Percentiles rank a stretch among this genome's conserved stretches.
Evolutionary conservation across 2,888 invertebrate genomes (phyloP).

Genomic region (Erebia ligea): DNA sequence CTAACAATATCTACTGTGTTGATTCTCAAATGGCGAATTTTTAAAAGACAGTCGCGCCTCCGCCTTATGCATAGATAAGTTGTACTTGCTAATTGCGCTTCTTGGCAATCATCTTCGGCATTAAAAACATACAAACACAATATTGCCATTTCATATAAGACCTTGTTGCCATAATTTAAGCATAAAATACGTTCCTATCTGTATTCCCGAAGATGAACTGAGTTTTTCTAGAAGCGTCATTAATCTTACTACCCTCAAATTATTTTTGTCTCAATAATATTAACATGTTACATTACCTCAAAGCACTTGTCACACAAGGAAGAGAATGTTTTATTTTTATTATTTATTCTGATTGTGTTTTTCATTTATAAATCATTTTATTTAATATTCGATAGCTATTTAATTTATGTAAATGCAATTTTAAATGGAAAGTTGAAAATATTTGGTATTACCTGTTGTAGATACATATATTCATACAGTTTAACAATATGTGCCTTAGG

Average conservation of each 20-base stretch:
- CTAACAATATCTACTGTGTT: no score
- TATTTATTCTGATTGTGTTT: conserved; percentile 39
- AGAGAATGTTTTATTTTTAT: conserved; percentile 42
- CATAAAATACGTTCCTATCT: neutral
- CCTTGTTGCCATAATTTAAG: conserved; percentile 8
- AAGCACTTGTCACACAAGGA: conserved; percentile 47
- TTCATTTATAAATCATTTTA: conserved; percentile 35
- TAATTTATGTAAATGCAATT: conserved; percentile 35
- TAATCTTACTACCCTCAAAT: neutral
- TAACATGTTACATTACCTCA: conserved; percentile 44
- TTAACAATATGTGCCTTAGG: conserved; percentile 40
- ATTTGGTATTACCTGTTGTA: conserved; percentile 38
- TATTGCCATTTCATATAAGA: conserved; percentile 6
- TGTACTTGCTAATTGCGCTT: neutral
- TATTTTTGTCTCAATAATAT: neutral
- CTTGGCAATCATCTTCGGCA: neutral
- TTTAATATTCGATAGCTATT: conserved; percentile 35
- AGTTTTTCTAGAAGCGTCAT: conserved; percentile 1
- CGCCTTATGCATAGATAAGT: no score
- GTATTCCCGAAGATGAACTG: neutral
- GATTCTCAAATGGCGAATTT: no score
- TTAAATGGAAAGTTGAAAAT: conserved; percentile 41
- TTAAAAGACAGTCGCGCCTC: no score
- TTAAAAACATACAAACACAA: neutral
- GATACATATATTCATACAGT: conserved; percentile 43